Conservation (phyloP, 2,113 vertebrate species). For the Echinops telfairi region DNA sequence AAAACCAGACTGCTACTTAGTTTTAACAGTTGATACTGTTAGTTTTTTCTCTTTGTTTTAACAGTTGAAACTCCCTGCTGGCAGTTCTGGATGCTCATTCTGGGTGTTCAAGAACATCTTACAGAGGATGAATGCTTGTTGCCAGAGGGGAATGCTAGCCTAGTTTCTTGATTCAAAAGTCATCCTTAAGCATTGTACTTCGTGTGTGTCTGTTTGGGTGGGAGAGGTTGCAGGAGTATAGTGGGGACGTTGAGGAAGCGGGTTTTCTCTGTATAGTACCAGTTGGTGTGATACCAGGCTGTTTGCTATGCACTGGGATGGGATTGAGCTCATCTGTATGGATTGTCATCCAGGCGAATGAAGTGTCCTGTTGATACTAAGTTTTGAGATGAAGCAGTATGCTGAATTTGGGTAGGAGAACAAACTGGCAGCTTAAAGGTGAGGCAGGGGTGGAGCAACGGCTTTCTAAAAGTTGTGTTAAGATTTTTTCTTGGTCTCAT, state of each 20-base stretch:
- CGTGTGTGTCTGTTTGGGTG: background rate
- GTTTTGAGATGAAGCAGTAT: slow-evolving; percentile 3
- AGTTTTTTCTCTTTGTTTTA: too few species aligned
- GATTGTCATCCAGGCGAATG: background rate
- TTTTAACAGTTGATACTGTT: too few species aligned
- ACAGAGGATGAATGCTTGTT: background rate
- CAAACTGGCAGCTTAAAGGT: slow-evolving; percentile 38
- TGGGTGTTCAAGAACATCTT: background rate
- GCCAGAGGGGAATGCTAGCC: slow-evolving; percentile 46
- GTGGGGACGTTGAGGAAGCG: background rate
- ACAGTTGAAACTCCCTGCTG: background rate
- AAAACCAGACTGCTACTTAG: too few species aligned
- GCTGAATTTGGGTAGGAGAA: slow-evolving; percentile 40
- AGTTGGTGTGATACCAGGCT: background rate
- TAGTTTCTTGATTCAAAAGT: slow-evolving; percentile 20
- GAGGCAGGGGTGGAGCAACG: background rate
- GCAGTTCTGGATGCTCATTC: background rate
- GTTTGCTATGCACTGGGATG: background rate
- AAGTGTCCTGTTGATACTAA: background rate
- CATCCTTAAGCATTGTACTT: background rate
- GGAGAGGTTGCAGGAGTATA: background rate
- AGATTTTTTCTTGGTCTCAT: background rate
- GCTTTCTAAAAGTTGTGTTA: background rate
- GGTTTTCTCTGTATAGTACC: background rate
- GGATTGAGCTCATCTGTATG: slow-evolving; percentile 22